Conservation (phyloP, 2,113 vertebrate species). For the Lanius ludovicianus region DNA sequence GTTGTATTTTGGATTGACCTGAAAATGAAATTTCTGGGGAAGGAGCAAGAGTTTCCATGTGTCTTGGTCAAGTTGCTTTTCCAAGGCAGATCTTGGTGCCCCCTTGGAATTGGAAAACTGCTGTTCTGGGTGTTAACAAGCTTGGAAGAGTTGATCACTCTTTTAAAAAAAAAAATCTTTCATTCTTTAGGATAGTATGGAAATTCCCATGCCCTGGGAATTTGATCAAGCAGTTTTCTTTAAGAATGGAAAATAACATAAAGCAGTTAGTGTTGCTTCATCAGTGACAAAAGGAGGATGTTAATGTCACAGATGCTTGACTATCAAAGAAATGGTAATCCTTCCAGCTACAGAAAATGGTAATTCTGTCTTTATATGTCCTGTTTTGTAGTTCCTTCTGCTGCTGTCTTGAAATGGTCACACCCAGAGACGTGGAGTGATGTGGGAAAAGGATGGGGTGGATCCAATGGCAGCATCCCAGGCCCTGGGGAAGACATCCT, state of each 20-base stretch:
- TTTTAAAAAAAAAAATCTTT: not conserved
- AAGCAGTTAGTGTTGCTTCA: not conserved
- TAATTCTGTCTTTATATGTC: not conserved
- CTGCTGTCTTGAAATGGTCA: slow-evolving; percentile 67
- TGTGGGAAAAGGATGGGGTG: slow-evolving; percentile 69
- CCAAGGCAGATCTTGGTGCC: not conserved
- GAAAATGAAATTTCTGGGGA: not conserved
- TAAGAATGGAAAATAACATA: not conserved
- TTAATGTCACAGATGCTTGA: not conserved
- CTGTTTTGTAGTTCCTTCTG: slow-evolving; percentile 52
- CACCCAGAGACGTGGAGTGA: slow-evolving; percentile 64
- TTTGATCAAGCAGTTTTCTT: not conserved
- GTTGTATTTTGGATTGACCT: not conserved
- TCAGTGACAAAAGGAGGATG: not conserved
- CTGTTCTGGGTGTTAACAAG: not conserved
- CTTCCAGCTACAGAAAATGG: not conserved
- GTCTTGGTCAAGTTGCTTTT: not conserved
- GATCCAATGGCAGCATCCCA: slow-evolving; percentile 46
- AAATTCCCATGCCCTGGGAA: not conserved
- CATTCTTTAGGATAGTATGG: not conserved
- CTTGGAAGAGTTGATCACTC: not conserved
- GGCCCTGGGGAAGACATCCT: slow-evolving; percentile 70
- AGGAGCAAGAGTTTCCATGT: rapidly evolving
- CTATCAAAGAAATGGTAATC: not conserved
- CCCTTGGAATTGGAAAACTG: not conserved